Evolutionary conservation across 2,113 vertebrate genomes (phyloP).

Genomic region (Tichodroma muraria): DNA sequence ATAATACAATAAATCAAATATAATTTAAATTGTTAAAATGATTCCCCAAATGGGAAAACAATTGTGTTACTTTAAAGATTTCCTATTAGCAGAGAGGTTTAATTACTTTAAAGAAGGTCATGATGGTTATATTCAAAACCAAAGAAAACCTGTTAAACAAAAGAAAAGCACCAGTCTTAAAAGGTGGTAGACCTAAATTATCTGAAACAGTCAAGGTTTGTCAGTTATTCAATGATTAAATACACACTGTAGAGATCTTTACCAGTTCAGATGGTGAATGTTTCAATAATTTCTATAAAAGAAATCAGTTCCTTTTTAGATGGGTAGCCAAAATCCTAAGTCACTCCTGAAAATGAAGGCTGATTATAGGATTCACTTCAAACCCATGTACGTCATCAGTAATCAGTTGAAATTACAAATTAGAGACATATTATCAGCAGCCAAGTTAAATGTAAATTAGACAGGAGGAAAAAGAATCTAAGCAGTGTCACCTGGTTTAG

Average conservation of each 20-base stretch:
- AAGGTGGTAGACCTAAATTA: neutral
- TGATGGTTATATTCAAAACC: neutral
- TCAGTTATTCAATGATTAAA: neutral
- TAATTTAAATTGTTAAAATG: neutral
- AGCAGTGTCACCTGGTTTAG: conserved; percentile 34
- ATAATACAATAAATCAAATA: neutral
- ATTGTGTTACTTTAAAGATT: neutral
- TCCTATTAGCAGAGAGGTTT: neutral
- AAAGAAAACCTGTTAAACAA: neutral
- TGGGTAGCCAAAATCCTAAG: conserved; percentile 37
- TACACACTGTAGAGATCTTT: neutral
- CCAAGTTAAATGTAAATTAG: conserved; percentile 56
- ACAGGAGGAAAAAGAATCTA: neutral
- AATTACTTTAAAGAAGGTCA: neutral
- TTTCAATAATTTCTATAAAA: neutral
- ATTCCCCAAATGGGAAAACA: neutral
- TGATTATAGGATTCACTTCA: conserved; percentile 62
- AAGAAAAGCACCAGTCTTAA: neutral
- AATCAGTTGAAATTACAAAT: conserved; percentile 61
- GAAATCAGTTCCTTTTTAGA: conserved; percentile 32
- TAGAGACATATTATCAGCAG: conserved; percentile 47
- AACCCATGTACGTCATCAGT: conserved; percentile 43
- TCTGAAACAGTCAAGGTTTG: neutral
- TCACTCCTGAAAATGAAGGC: conserved; percentile 42
- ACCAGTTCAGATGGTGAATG: neutral